Conservation (phyloP, 2,888 invertebrate species). For the Chironomus tentans region DNA sequence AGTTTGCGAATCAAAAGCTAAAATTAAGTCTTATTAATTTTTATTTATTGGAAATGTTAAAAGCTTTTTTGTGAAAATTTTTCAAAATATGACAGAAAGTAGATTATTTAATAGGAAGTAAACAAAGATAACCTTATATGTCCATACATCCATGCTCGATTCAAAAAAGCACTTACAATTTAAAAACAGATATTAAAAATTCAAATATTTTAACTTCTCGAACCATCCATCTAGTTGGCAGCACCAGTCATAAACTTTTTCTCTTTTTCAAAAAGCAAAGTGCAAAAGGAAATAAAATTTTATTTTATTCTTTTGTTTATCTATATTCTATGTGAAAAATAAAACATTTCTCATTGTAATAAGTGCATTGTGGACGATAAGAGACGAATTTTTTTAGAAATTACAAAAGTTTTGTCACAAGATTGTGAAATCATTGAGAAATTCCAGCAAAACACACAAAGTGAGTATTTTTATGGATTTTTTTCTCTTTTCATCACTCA, state of each 20-base stretch:
- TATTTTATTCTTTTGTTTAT: constrained; percentile 13
- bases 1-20: too few species aligned
- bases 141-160: too few species aligned
- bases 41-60: too few species aligned
- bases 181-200: too few species aligned
- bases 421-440: constrained; percentile 3
- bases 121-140: too few species aligned
- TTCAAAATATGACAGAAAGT: too few species aligned
- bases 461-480: neutral
- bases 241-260: neutral
- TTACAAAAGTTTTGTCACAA: neutral
- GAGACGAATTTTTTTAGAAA: neutral
- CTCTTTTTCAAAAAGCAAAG: neutral
- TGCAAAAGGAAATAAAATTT: neutral
- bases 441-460: neutral
- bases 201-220: neutral
- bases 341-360: constrained; percentile 11
- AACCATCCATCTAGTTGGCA: neutral
- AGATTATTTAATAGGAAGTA: too few species aligned
- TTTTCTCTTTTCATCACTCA: neutral
- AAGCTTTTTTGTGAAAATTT: too few species aligned
- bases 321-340: constrained; percentile 24
- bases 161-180: too few species aligned
- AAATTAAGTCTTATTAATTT: too few species aligned
- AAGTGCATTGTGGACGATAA: neutral